Base-by-base conservation (phyloP, 2,797 vertebrate species). In the Graptemys geographica region DNA sequence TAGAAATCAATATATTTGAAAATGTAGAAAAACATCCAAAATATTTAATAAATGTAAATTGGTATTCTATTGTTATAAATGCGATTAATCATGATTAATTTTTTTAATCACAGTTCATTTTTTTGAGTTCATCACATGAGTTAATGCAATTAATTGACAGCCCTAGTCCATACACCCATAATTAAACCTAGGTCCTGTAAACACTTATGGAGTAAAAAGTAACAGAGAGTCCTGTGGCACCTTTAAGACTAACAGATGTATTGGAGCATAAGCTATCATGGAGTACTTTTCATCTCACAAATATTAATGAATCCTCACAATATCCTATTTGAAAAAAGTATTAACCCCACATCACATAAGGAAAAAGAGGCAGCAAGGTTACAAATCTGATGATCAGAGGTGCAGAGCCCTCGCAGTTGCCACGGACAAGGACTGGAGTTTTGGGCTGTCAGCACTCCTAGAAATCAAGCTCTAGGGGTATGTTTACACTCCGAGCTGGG, bases 401-500 rank as follows among this genome's bases (percentile, higher is more conserved):
- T 47, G 21, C 2, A 21, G 27, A n/a, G 52, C 49, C 74, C 0
- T 0, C 5, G 11, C 37, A 44, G 21, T 44, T 74, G 21, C 25
- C 23, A 47, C 8, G 0, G 0, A 72, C 18, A 69, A 69, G n/a
- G 41, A 72, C n/a, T 72, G n/a, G 10, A 41, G 21, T 41, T 23
- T 21, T 78, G 11, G 74, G 65, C 28, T 47, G 80, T 53, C 41
- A 86, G 65, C n/a, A 78, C 4, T 33, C 51, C 65, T 65, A 62
- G 79, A 93, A 49, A 3, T 28, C 52, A 88, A 6, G 47, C 0
- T 80, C 9, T 69, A 23, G 3, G n/a, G 19, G 8, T 69, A 37
- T 5, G 19, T 37, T 72, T 72, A 10, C 18, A 72, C n/a, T 72
- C 21, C 6, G 65, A 72, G n/a, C 65, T 72, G n/a, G 19, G 15